Evolutionary conservation across 2,113 vertebrate species (phyloP).

Genomic region (Embiotoca jacksoni): DNA sequence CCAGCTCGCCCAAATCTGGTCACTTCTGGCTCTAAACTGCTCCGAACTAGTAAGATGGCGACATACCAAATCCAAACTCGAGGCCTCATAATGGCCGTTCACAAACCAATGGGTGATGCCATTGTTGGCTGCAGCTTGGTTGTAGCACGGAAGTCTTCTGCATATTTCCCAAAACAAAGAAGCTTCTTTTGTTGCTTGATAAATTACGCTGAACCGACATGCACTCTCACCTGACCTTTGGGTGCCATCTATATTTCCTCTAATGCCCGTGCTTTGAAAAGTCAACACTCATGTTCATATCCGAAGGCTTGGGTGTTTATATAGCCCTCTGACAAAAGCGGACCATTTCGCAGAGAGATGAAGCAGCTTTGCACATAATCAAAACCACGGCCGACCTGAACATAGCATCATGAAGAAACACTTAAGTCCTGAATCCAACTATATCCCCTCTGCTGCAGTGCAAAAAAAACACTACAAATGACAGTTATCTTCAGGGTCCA

Average conservation of each 20-base stretch:
- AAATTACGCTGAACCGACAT: neutral
- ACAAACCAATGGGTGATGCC: too few relatives aligned
- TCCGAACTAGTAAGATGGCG: too few relatives aligned
- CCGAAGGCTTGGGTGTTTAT: slow-evolving; percentile 52
- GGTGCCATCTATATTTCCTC: slow-evolving; percentile 22
- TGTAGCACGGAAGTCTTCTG: neutral
- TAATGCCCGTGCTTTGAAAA: slow-evolving; percentile 57
- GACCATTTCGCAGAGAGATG: slow-evolving; percentile 57
- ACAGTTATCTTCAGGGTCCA: slow-evolving; percentile 51
- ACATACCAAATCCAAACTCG: too few relatives aligned
- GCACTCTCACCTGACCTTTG: slow-evolving; percentile 20
- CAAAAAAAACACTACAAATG: slow-evolving; percentile 52
- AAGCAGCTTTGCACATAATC: slow-evolving; percentile 68
- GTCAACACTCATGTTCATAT: slow-evolving; percentile 60
- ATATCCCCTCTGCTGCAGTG: slow-evolving; percentile 45
- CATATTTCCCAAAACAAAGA: slow-evolving; percentile 12
- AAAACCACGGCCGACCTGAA: slow-evolving; percentile 58
- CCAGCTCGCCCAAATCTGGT: too few relatives aligned
- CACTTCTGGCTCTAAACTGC: too few relatives aligned
- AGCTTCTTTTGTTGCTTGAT: neutral
- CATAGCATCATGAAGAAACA: slow-evolving; percentile 59
- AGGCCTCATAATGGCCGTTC: too few relatives aligned
- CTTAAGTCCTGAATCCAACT: slow-evolving; percentile 52
- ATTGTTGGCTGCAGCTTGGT: too few relatives aligned
- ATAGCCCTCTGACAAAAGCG: slow-evolving; percentile 61